These are phyloP conservation scores for Vesta saturnalis DNA, from an alignment of 2,888 invertebrate species.

Conservation along the genomic window DNA sequence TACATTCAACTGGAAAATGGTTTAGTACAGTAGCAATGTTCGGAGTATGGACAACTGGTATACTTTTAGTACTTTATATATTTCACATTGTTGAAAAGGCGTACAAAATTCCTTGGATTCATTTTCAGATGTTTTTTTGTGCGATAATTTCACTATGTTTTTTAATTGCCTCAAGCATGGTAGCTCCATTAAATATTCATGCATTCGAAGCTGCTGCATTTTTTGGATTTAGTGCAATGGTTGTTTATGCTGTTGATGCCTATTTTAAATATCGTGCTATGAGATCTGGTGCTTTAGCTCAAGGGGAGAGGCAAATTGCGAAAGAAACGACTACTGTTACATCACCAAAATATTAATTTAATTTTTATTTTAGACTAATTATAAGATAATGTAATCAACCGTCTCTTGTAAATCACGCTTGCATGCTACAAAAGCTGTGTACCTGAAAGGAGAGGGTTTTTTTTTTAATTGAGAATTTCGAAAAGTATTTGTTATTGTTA, in stretches of 20 bases:
- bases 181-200: constrained; percentile 68
- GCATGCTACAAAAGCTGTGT: too few relatives aligned
- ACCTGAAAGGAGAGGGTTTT: too few relatives aligned
- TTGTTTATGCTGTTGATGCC: constrained; percentile 81
- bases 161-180: constrained; percentile 77
- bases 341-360: constrained; percentile 44
- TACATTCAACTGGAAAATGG: constrained; percentile 72
- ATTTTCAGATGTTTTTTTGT: constrained; percentile 82
- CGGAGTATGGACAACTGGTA: constrained; percentile 86
- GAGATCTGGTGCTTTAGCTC: constrained; percentile 75
- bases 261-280: constrained; percentile 79
- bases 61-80: constrained; percentile 80
- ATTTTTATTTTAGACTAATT: neutral
- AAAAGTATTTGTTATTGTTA: too few relatives aligned
- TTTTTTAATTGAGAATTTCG: too few relatives aligned
- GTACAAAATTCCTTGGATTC: constrained; percentile 87
- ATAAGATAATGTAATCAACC: too few relatives aligned
- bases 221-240: constrained; percentile 86
- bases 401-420: too few relatives aligned
- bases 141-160: constrained; percentile 79
- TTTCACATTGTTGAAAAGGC: constrained; percentile 89
- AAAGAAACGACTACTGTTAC: constrained; percentile 70
- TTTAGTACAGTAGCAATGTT: constrained; percentile 84
- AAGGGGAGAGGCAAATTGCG: constrained; percentile 73
- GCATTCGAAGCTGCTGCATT: constrained; percentile 79